Evolutionary conservation across 2,888 invertebrate species (phyloP).

Genomic region (Drosophila nigricruria): DNA sequence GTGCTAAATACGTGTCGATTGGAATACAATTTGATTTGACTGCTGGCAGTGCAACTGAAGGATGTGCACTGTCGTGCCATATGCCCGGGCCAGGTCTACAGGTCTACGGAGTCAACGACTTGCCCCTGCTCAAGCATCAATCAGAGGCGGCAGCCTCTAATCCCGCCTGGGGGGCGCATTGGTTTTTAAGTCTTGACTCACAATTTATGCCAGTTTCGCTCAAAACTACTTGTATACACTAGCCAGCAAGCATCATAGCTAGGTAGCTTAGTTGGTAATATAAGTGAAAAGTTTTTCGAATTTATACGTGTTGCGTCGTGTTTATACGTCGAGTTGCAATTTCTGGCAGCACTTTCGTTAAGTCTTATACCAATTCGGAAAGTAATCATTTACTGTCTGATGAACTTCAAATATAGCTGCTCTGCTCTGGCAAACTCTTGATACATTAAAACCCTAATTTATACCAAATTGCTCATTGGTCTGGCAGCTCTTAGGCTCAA

Average conservation of each 20-base stretch:
- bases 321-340: background rate
- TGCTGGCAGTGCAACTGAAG: conserved; percentile 25
- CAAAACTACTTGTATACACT: conserved; percentile 32
- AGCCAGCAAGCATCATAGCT: background rate
- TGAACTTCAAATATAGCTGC: no score
- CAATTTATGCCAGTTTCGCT: conserved; percentile 63
- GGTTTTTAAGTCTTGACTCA: conserved; percentile 46
- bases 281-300: background rate
- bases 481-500: background rate
- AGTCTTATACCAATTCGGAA: background rate
- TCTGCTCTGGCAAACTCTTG: background rate
- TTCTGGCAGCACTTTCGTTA: background rate
- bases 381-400: no score
- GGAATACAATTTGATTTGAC: conserved; percentile 62
- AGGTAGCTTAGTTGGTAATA: background rate
- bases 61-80: conserved; percentile 37
- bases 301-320: no score
- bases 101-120: conserved; percentile 47
- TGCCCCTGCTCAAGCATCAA: conserved; percentile 34
- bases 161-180: conserved; percentile 60
- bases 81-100: conserved; percentile 13
- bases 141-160: conserved; percentile 57
- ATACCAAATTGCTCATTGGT: background rate
- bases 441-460: background rate
- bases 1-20: conserved; percentile 76